A percentile compares a stretch with the other conserved stretches of the same genome.
phyloP scores from a whole-genome alignment of 2,888 invertebrate species.

The Apodemia zela region DNA sequence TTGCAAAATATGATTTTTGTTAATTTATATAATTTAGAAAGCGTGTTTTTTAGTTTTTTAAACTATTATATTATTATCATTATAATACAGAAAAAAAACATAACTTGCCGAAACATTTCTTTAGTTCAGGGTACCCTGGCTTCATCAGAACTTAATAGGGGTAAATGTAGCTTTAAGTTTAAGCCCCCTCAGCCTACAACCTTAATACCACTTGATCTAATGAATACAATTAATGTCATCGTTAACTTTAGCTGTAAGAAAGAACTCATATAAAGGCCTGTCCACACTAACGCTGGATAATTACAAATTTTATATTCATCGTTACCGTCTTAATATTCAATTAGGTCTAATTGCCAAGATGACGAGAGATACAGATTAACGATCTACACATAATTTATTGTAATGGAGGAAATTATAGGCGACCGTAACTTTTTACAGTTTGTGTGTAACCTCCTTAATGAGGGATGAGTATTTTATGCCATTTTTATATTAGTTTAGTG shows the following conservation, averaged over 20 bases:
- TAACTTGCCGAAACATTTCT: too few species aligned
- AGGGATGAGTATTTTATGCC: conserved; percentile 8
- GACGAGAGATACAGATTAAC: conserved; percentile 59
- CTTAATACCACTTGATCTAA: conserved; percentile 7
- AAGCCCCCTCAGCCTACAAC: not conserved
- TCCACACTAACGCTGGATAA: conserved; percentile 7
- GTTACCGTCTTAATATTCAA: conserved; percentile 66
- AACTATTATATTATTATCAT: too few species aligned
- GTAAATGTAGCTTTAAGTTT: too few species aligned
- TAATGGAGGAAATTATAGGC: conserved; percentile 64
- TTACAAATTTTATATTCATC: conserved; percentile 60
- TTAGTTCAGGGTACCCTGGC: too few species aligned
- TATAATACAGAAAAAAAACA: too few species aligned
- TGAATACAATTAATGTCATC: conserved; percentile 1
- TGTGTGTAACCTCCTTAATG: conserved; percentile 21
- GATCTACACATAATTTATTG: conserved; percentile 65
- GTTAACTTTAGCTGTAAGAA: conserved; percentile 4
- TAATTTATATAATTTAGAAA: too few species aligned
- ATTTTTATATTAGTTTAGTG: conserved; percentile 9
- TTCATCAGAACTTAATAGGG: too few species aligned
- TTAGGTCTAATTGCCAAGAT: conserved; percentile 65
- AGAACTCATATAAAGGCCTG: conserved; percentile 11
- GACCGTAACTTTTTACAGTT: conserved; percentile 37
- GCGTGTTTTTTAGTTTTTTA: too few species aligned
- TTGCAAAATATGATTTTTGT: too few species aligned